Percentiles rank a stretch among this genome's conserved stretches.
Conservation (phyloP, 2,113 vertebrate species). For the Aramus guarauna region DNA sequence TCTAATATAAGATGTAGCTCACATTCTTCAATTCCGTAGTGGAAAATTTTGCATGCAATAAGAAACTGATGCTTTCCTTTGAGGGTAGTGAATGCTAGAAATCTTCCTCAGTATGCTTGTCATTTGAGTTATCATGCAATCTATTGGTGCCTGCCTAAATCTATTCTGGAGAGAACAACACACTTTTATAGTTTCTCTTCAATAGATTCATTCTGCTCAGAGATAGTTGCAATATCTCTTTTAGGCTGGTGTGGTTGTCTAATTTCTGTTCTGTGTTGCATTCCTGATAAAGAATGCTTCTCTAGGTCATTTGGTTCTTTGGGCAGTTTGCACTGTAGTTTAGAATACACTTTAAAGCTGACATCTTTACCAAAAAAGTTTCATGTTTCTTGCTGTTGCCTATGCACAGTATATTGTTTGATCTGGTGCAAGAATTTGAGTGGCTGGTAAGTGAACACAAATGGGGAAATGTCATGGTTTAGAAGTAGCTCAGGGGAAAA, state of each 20-base stretch:
- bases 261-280: background rate
- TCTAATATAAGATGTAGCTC: background rate
- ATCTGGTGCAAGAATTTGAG: background rate
- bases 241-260: background rate
- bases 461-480: background rate
- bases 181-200: background rate
- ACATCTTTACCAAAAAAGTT: background rate
- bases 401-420: background rate
- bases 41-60: background rate
- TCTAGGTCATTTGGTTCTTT: background rate
- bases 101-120: background rate
- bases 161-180: background rate
- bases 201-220: background rate
- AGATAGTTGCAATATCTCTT: background rate
- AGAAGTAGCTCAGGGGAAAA: background rate
- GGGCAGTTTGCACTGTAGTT: background rate
- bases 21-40: background rate
- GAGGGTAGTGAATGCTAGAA: background rate
- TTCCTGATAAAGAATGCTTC: background rate
- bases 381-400: background rate
- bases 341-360: background rate
- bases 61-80: background rate
- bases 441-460: background rate
- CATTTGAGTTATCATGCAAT: background rate
- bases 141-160: background rate